Evolutionary conservation across 2,113 vertebrate genomes (phyloP).

Genomic region (Mionectes macconnelli): DNA sequence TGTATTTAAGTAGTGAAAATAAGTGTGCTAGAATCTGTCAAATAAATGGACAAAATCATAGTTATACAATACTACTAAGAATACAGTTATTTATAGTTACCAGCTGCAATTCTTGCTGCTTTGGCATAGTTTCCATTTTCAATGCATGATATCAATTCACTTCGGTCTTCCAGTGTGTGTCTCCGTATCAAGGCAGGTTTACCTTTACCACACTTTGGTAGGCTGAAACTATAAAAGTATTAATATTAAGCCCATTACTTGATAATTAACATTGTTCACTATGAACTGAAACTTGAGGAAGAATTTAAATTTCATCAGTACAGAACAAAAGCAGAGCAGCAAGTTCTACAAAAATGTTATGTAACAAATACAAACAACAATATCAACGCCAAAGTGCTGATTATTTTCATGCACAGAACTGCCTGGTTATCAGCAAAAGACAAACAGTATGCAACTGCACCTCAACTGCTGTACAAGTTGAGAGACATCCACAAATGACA

Average conservation of each 20-base stretch:
- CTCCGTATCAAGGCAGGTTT: constrained; percentile 93
- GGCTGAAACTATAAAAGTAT: constrained; percentile 70
- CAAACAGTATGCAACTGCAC: not conserved
- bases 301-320: not conserved
- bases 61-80: not conserved
- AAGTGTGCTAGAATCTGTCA: not conserved
- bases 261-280: not conserved
- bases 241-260: not conserved
- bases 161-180: constrained; percentile 93
- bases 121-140: constrained; percentile 95
- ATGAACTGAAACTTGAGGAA: not conserved
- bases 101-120: constrained; percentile 93
- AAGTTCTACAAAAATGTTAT: not conserved
- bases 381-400: not conserved
- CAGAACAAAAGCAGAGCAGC: not conserved
- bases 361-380: not conserved
- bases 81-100: constrained; percentile 67
- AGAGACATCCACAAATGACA: not conserved
- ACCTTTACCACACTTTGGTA: constrained; percentile 92
- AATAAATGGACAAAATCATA: not conserved
- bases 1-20: not conserved
- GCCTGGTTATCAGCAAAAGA: not conserved
- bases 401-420: not conserved
- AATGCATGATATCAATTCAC: constrained; percentile 92
- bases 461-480: not conserved